A percentile compares a stretch with the other conserved stretches of the same genome.
Evolutionary conservation across 2,797 vertebrate species (phyloP).

Genomic region (Pterois miles): DNA sequence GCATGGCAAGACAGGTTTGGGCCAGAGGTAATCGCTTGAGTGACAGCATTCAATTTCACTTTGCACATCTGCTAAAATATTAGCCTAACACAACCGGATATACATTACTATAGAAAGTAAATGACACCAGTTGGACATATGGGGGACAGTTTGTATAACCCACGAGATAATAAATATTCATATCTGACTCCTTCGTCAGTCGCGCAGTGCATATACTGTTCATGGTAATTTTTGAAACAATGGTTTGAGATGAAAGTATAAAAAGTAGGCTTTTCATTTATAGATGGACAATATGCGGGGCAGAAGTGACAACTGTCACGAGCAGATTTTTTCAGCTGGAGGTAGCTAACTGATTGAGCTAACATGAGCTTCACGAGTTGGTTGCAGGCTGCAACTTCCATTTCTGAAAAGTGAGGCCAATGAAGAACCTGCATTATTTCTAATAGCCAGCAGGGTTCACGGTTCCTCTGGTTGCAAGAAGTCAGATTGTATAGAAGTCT

Average conservation of each 20-base stretch:
- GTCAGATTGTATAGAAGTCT: not conserved
- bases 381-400: not conserved
- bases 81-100: conserved; percentile 6
- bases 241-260: no score
- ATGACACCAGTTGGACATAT: conserved; percentile 5
- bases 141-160: conserved; percentile 6
- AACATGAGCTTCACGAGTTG: not conserved
- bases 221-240: no score
- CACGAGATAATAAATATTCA: conserved; percentile 10
- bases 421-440: not conserved
- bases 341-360: no score
- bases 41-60: conserved; percentile 20
- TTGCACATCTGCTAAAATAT: conserved; percentile 1
- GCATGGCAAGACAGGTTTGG: not conserved
- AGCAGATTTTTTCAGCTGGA: no score
- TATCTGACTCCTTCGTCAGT: not conserved
- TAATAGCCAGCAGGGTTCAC: not conserved
- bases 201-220: no score
- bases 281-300: no score
- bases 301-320: no score
- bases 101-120: not conserved
- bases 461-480: no score
- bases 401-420: not conserved
- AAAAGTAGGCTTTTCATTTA: no score
- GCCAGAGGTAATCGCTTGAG: not conserved